Percentiles rank a stretch among this genome's conserved stretches.
Conservation (phyloP, 2,888 invertebrate species). For the Platynereis dumerilii region DNA sequence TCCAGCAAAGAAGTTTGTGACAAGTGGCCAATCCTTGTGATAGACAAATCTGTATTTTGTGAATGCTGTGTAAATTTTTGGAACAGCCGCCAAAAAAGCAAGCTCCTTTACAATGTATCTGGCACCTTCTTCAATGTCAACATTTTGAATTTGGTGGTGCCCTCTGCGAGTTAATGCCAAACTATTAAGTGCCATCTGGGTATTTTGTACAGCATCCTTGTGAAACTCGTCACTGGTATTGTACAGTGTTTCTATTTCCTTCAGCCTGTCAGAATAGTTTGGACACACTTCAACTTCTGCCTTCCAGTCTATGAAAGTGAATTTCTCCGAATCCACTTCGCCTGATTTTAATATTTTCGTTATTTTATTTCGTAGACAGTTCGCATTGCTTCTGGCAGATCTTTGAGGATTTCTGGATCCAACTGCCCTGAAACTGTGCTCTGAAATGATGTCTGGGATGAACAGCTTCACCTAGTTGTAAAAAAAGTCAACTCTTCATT, state of each 20-base stretch:
- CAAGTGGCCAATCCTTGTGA: conserved; percentile 10
- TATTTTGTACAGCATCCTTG: background rate
- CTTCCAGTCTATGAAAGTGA: conserved; percentile 8
- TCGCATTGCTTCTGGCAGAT: background rate
- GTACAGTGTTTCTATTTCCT: background rate
- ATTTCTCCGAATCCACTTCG: background rate
- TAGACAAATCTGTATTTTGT: conserved; percentile 1
- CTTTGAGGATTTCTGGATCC: background rate
- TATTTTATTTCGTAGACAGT: background rate
- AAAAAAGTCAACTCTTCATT: no score
- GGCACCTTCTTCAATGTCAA: conserved; percentile 7
- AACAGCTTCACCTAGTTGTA: conserved; percentile 16
- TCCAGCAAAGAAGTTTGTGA: conserved; percentile 1
- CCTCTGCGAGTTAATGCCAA: background rate
- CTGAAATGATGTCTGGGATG: conserved; percentile 1
- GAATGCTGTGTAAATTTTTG: background rate
- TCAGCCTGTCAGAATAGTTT: background rate
- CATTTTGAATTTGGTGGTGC: no score
- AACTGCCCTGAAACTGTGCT: conserved; percentile 6
- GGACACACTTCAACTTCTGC: conserved; percentile 6
- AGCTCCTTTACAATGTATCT: conserved; percentile 13
- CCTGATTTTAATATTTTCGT: background rate
- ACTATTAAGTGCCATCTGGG: background rate
- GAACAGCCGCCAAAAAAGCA: conserved; percentile 4
- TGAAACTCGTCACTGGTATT: background rate